A percentile compares a stretch with the other conserved stretches of the same genome.
phyloP scores from a whole-genome alignment of 2,113 vertebrate genomes.

The Jaculus jaculus region DNA sequence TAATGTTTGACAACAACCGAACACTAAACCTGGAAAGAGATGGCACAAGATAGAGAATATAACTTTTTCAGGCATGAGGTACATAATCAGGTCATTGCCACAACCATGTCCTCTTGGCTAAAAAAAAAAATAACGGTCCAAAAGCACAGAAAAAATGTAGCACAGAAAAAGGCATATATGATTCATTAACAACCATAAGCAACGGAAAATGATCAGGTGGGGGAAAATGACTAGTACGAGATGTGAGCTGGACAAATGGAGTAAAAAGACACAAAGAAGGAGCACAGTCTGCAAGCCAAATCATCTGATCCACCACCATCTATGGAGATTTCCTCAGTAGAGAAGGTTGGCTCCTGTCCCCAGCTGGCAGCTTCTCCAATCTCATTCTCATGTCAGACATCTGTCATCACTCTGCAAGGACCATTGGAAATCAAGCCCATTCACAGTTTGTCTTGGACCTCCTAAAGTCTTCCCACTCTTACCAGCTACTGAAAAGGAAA shows the following conservation, averaged over 20 bases:
- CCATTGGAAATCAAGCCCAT: slow-evolving; percentile 81
- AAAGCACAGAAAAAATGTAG: neutral
- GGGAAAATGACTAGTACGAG: neutral
- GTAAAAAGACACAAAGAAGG: neutral
- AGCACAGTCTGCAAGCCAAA: neutral
- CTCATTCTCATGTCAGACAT: slow-evolving; percentile 82
- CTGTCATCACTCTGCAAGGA: slow-evolving; percentile 84
- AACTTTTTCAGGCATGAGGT: slow-evolving; percentile 1
- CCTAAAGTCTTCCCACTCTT: slow-evolving; percentile 76
- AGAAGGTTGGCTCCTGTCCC: slow-evolving; percentile 75
- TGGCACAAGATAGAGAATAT: neutral
- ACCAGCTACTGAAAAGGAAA: slow-evolving; percentile 79
- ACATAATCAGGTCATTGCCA: neutral
- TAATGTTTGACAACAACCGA: neutral
- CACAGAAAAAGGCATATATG: neutral
- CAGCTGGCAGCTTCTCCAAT: slow-evolving; percentile 76
- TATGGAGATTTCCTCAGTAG: slow-evolving; percentile 73
- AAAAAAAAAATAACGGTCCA: neutral
- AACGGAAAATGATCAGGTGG: neutral
- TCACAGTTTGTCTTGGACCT: slow-evolving; percentile 86
- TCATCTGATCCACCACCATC: slow-evolving; percentile 49
- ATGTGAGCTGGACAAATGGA: neutral
- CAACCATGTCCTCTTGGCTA: neutral
- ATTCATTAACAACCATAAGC: neutral
- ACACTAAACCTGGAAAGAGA: neutral